Percentiles rank a stretch among this genome's conserved stretches.
Conservation (phyloP, 1,140 invertebrate genomes). For the Cyrtorhinus lividipennis region DNA sequence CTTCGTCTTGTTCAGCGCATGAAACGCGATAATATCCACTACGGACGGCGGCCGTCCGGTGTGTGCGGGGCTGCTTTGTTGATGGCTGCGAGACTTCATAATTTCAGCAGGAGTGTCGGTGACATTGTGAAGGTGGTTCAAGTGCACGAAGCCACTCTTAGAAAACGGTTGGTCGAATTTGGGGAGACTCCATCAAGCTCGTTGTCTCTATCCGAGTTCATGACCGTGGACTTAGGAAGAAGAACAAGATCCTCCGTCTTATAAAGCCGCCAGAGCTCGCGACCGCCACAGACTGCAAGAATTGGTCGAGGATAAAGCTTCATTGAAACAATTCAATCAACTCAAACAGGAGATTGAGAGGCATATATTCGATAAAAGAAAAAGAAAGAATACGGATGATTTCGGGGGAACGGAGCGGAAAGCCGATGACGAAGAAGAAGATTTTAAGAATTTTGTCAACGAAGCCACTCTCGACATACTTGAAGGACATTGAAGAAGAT, state of each 20-base stretch:
- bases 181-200: conserved; percentile 76
- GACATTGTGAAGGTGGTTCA: conserved; percentile 93
- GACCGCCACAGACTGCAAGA: conserved; percentile 65
- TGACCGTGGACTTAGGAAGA: conserved; percentile 92
- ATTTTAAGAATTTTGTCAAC: conserved; percentile 39
- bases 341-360: conserved; percentile 58
- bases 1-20: conserved; percentile 85
- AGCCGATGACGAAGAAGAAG: conserved; percentile 30
- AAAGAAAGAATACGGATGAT: conserved; percentile 12
- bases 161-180: conserved; percentile 91
- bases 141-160: conserved; percentile 84
- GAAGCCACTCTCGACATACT: conserved; percentile 41
- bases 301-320: conserved; percentile 45
- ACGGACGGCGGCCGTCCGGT: conserved; percentile 86
- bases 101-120: conserved; percentile 70
- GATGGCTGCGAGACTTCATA: conserved; percentile 83
- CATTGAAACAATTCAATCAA: conserved; percentile 46
- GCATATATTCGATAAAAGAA: conserved; percentile 44
- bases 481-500: conserved; percentile 31
- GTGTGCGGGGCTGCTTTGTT: conserved; percentile 51
- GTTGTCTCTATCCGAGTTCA: conserved; percentile 91
- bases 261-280: conserved; percentile 74
- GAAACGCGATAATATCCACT: conserved; percentile 96
- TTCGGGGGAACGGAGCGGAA: background rate
- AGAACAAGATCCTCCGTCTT: conserved; percentile 90